These are phyloP conservation scores for Bufo gargarizans DNA, from an alignment of 2,113 vertebrate genomes.

Conservation along the genomic window DNA sequence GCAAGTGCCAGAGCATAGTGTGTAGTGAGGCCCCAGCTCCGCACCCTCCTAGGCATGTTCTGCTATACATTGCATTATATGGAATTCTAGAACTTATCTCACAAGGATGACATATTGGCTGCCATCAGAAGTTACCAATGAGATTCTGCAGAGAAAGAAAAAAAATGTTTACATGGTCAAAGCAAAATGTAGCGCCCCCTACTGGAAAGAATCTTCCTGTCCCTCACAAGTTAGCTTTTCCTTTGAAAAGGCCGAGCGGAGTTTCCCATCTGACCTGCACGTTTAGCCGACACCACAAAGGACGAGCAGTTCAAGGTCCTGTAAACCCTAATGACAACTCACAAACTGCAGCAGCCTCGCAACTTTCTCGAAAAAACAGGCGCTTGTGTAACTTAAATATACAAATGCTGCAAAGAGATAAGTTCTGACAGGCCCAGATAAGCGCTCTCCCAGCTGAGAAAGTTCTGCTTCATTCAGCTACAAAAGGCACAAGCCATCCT, in stretches of 20 bases:
- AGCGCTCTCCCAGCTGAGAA: slow-evolving; percentile 64
- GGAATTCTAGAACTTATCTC: neutral
- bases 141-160: neutral
- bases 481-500: slow-evolving; percentile 65
- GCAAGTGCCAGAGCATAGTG: too few species aligned
- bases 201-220: neutral
- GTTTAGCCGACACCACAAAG: slow-evolving; percentile 74
- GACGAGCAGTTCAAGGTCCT: slow-evolving; percentile 64
- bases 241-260: neutral
- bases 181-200: neutral
- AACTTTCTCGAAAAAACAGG: slow-evolving; percentile 65
- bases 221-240: slow-evolving; percentile 13
- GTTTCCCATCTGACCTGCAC: slow-evolving; percentile 71
- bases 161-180: neutral
- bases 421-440: slow-evolving; percentile 76
- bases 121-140: neutral
- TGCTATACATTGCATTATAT: neutral
- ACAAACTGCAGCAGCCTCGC: slow-evolving; percentile 63
- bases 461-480: slow-evolving; percentile 63
- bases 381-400: slow-evolving; percentile 74
- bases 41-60: too few species aligned
- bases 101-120: neutral
- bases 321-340: slow-evolving; percentile 58
- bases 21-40: too few species aligned
- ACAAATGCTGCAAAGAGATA: slow-evolving; percentile 73